These are phyloP conservation scores for Dicerorhinus sumatrensis DNA, from an alignment of 2,113 vertebrate species.

Conservation along the genomic window DNA sequence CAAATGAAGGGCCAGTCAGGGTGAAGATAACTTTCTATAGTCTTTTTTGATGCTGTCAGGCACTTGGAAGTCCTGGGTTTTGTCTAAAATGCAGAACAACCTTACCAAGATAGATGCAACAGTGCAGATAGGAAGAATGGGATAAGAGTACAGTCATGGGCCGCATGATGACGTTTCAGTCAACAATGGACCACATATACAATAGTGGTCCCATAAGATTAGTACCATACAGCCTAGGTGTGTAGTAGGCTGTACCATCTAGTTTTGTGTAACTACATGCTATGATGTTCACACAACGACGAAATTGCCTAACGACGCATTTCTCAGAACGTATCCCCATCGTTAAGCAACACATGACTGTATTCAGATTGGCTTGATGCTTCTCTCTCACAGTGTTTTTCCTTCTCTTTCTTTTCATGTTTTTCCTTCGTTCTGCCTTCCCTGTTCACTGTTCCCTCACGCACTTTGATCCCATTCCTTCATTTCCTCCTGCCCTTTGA, in stretches of 20 bases:
- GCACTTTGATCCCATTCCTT: neutral
- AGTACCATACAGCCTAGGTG: no score
- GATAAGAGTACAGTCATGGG: neutral
- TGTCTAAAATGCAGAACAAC: neutral
- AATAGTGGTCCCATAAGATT: no score
- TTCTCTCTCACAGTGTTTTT: neutral
- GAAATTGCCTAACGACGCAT: no score
- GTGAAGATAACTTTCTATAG: neutral
- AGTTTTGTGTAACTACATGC: no score
- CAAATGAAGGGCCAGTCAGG: neutral
- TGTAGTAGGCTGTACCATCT: no score
- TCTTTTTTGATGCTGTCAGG: neutral
- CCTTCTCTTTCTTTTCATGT: neutral
- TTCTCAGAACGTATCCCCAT: no score
- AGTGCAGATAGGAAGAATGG: accelerated
- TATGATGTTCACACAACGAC: no score
- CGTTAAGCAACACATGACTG: no score
- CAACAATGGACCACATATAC: no score
- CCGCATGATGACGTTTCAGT: no score
- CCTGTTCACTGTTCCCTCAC: neutral
- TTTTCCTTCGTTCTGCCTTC: neutral
- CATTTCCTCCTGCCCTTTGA: neutral
- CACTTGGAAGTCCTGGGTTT: neutral
- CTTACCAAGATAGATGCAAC: neutral
- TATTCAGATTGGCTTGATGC: accelerated